Evolutionary conservation across 2,797 vertebrate species (phyloP), one percentile per base, ranked within the genome.

Genomic region (Gallinago solitaria): DNA sequence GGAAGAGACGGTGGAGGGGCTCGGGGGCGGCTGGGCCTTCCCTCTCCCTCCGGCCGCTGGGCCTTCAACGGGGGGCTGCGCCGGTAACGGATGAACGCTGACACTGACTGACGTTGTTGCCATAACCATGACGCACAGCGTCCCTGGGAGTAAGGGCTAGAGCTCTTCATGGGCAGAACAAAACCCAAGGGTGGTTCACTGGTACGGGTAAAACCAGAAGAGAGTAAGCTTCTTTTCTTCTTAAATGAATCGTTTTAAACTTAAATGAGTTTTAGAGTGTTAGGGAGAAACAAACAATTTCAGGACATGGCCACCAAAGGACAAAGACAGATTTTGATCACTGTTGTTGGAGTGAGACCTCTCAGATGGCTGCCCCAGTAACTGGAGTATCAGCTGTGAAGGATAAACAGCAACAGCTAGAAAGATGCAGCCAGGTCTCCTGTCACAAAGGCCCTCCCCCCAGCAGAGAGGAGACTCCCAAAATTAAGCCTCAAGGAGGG

Each of bases 401-500:
- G 54, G 9, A 35, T 2, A 4, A 39, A 18, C 25, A 17, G 47
- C 30, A 37, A 6, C n/a, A 8, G 14, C 1, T 1, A 1, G 7
- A 14, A 45, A 32, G 16, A 24, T 0, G 16, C 4, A 41, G 43
- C 8, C 6, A 39, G 5, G 24, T 15, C 19, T 35, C 5, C 18
- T 9, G 2, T 0, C 1, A 18, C 13, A 2, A 56, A n/a, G 25
- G 25, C 24, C 30, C 15, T 14, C 0, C 16, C 1, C 16, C 0
- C 1, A 28, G 27, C 17, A 28, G n/a, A 20, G 6, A 25, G 27
- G 25, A 23, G 17, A 3, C 27, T 48, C n/a, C 7, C 35, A 6
- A 10, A 47, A 43, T 6, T 5, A 11, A 32, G 8, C 24, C 27
- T 33, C 11, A 6, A 19, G 33, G 27, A 8, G 12, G 51, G 15